Percentiles rank a stretch among this genome's conserved stretches.
Conservation (phyloP, 1,140 invertebrate genomes). For the Drosophila sucinea region DNA sequence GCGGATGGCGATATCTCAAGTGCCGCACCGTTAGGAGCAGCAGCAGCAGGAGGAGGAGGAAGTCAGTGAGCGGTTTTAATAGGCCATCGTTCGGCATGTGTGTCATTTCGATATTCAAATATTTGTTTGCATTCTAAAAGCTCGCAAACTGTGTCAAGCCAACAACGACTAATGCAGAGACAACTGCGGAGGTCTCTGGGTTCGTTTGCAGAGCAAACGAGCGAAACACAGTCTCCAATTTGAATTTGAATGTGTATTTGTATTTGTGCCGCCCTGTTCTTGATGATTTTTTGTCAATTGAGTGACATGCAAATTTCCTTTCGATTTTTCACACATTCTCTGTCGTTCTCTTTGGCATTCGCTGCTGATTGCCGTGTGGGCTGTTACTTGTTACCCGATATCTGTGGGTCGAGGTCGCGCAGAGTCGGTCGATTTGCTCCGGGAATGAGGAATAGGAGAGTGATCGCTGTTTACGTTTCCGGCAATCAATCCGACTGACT, state of each 20-base stretch:
- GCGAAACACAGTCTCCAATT: slow-evolving; percentile 34
- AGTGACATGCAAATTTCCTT: slow-evolving; percentile 79
- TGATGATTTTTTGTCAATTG: slow-evolving; percentile 50
- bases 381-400: slow-evolving; percentile 30
- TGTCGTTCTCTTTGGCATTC: slow-evolving; percentile 11
- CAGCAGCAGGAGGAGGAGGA: slow-evolving; percentile 29
- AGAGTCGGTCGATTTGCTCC: background rate
- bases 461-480: slow-evolving; percentile 70
- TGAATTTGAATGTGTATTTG: slow-evolving; percentile 24
- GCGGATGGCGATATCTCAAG: slow-evolving; percentile 46
- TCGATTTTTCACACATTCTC: slow-evolving; percentile 76
- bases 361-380: slow-evolving; percentile 55
- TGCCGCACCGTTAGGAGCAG: slow-evolving; percentile 35
- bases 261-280: slow-evolving; percentile 56
- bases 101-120: slow-evolving; percentile 71
- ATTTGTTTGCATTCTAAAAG: slow-evolving; percentile 62
- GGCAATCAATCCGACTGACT: slow-evolving; percentile 61
- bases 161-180: slow-evolving; percentile 49
- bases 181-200: slow-evolving; percentile 16
- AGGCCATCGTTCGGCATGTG: slow-evolving; percentile 50
- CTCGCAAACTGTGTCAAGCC: slow-evolving; percentile 56
- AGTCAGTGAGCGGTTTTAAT: slow-evolving; percentile 45
- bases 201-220: slow-evolving; percentile 51
- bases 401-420: slow-evolving; percentile 46
- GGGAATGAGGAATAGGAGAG: slow-evolving; percentile 34